phyloP scores from a whole-genome alignment of 2,113 vertebrate species.

The Mirza zaza region DNA sequence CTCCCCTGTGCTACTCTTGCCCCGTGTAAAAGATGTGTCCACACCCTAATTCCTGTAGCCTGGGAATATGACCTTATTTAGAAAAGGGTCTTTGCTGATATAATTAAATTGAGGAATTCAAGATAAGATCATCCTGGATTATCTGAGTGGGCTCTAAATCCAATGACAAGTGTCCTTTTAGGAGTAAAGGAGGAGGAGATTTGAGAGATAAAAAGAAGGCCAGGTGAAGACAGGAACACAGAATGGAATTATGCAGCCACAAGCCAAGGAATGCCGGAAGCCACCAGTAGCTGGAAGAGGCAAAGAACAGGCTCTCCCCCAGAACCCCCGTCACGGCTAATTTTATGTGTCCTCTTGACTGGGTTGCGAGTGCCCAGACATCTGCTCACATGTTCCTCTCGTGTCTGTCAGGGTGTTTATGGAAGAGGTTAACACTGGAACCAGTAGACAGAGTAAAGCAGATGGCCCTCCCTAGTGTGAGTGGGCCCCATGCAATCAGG shows the following conservation, averaged over 20 bases:
- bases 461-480: background rate
- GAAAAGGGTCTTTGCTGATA: background rate
- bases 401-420: background rate
- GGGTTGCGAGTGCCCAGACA: background rate
- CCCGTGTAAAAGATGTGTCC: background rate
- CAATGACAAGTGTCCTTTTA: background rate
- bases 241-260: background rate
- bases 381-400: background rate
- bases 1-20: background rate
- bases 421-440: background rate
- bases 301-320: background rate
- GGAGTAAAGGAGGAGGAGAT: background rate
- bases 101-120: background rate
- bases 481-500: background rate
- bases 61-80: background rate
- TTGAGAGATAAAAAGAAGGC: background rate
- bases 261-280: background rate
- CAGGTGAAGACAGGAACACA: background rate
- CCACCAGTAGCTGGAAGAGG: background rate
- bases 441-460: background rate
- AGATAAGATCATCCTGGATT: background rate
- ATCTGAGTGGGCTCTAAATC: background rate
- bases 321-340: background rate
- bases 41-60: background rate
- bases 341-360: background rate